Evolutionary conservation across 2,113 vertebrate genomes (phyloP).

Genomic region (Chinchilla lanigera): DNA sequence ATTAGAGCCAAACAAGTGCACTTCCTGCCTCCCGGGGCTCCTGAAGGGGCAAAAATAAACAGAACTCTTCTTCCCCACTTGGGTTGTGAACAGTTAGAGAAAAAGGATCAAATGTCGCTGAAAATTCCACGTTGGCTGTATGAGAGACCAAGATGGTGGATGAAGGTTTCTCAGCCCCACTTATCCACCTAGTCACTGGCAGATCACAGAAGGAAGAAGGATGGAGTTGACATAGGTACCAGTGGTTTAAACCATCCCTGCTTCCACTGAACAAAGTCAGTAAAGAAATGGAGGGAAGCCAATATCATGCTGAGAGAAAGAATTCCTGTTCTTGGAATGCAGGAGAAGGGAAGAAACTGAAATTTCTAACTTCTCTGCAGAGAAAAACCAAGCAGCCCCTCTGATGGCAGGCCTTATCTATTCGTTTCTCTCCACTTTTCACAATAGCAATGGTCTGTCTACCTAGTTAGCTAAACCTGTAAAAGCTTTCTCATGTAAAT

Average conservation of each 20-base stretch:
- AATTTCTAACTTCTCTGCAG: background rate
- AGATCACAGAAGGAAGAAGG: background rate
- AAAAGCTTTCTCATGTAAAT: background rate
- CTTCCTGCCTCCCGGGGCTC: background rate
- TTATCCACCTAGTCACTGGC: background rate
- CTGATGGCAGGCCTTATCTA: background rate
- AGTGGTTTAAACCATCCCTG: background rate
- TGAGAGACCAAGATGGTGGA: background rate
- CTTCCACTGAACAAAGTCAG: background rate
- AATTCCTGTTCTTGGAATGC: background rate
- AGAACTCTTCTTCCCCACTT: background rate
- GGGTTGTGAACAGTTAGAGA: background rate
- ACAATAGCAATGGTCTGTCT: background rate
- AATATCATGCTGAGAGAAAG: background rate
- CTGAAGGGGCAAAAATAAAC: background rate
- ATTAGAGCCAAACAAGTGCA: background rate
- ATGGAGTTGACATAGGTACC: background rate
- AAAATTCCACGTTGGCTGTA: background rate
- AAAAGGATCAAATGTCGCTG: background rate
- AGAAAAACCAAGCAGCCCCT: background rate
- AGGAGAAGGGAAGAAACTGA: background rate
- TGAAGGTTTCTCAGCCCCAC: background rate
- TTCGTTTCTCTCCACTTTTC: background rate
- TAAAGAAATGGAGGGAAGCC: background rate
- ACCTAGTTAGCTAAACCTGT: background rate